Evolutionary conservation across 2,888 invertebrate species (phyloP).

Genomic region (Temnothorax unifasciatus): DNA sequence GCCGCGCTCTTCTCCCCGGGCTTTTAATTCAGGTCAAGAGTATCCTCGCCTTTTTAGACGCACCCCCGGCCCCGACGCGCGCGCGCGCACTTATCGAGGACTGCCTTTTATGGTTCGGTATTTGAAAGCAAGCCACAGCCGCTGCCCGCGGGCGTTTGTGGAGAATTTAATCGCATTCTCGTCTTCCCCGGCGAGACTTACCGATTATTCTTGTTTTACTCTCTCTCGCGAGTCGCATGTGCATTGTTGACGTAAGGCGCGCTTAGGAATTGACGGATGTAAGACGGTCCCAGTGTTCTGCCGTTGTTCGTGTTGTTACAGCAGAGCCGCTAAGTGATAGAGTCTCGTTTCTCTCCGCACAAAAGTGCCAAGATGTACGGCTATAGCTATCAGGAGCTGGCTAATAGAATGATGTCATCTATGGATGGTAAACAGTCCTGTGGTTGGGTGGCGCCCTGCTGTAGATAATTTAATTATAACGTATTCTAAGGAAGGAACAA

Average conservation of each 20-base stretch:
- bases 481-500: not conserved
- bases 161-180: constrained; percentile 26
- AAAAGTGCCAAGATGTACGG: constrained; percentile 88
- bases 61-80: constrained; percentile 66
- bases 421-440: constrained; percentile 90
- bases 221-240: constrained; percentile 22
- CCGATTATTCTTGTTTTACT: constrained; percentile 49
- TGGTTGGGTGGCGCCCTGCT: not conserved
- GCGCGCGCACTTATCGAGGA: constrained; percentile 70
- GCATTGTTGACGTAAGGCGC: not conserved
- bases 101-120: constrained; percentile 83
- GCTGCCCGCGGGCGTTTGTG: not conserved
- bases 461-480: not conserved
- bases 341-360: not conserved
- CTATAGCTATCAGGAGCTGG: constrained; percentile 90
- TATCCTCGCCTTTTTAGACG: constrained; percentile 84
- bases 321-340: not conserved
- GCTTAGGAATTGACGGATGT: not conserved
- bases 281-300: not conserved
- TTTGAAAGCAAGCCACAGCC: constrained; percentile 76
- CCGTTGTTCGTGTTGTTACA: not conserved
- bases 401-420: constrained; percentile 91
- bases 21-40: constrained; percentile 84
- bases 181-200: constrained; percentile 19
- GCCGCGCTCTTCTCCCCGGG: constrained; percentile 75